A percentile compares a stretch with the other conserved stretches of the same genome.
phyloP scores from a whole-genome alignment of 1,140 invertebrate genomes.

The Drosophila tani region DNA sequence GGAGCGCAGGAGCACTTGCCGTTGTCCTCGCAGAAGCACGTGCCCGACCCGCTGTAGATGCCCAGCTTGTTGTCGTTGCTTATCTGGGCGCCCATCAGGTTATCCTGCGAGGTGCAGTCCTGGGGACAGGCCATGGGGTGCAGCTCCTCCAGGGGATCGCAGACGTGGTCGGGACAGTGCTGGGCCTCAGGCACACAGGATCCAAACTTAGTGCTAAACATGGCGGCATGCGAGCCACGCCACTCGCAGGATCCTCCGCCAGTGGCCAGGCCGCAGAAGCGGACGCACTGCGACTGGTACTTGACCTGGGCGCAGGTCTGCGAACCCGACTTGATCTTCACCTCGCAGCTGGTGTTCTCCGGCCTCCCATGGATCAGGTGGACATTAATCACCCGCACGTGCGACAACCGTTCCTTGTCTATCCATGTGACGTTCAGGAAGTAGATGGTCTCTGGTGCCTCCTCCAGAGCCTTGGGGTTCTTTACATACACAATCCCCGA shows the following conservation, averaged over 20 bases:
- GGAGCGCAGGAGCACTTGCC: constrained; percentile 85
- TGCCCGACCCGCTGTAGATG: constrained; percentile 85
- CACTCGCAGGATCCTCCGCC: constrained; percentile 81
- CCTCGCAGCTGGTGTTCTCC: constrained; percentile 68
- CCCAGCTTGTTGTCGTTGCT: constrained; percentile 83
- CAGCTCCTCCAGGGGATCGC: constrained; percentile 89
- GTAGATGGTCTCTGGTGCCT: constrained; percentile 79
- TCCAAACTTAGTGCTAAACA: constrained; percentile 85
- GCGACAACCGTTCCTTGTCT: constrained; percentile 71
- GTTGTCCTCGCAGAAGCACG: constrained; percentile 85
- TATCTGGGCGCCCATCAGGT: constrained; percentile 73
- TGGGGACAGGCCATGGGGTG: constrained; percentile 89
- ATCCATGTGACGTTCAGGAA: constrained; percentile 86
- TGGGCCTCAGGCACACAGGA: constrained; percentile 88
- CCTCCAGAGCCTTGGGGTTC: constrained; percentile 83
- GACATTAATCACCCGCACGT: constrained; percentile 82
- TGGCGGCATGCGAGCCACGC: constrained; percentile 61
- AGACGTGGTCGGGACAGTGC: constrained; percentile 89
- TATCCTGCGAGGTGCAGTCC: constrained; percentile 87
- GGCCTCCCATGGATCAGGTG: constrained; percentile 85
- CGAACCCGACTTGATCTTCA: constrained; percentile 70
- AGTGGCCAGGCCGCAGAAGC: constrained; percentile 86
- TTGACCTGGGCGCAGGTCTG: constrained; percentile 86
- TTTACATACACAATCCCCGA: constrained; percentile 87
- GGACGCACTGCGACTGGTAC: constrained; percentile 85